Percentiles rank a stretch among this genome's conserved stretches.
Conservation (phyloP, 2,797 vertebrate species). For the Spinibarbus caldwelli region DNA sequence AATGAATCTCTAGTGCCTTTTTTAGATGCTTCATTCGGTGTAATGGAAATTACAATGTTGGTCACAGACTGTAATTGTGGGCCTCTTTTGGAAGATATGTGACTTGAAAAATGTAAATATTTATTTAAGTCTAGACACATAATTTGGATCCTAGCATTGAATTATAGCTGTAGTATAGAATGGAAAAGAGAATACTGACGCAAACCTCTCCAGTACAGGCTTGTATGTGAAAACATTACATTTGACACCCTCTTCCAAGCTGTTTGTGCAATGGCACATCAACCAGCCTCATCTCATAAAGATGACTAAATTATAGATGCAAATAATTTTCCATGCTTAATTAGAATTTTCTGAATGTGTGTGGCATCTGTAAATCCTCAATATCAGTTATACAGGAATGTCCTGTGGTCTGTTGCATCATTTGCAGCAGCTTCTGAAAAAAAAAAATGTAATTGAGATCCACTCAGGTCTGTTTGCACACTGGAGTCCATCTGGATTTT, state of each 20-base stretch:
- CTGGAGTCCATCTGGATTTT: slow-evolving; percentile 5
- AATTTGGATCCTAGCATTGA: slow-evolving; percentile 5
- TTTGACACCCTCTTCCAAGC: background rate
- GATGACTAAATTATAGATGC: background rate
- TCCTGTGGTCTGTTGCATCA: background rate
- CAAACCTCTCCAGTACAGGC: background rate
- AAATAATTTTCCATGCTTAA: background rate
- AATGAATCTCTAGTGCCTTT: slow-evolving; percentile 8
- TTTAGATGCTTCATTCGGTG: background rate
- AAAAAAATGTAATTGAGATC: background rate
- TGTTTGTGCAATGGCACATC: background rate
- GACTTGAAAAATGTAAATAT: slow-evolving; percentile 36
- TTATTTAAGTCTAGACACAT: slow-evolving; percentile 35
- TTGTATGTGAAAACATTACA: background rate
- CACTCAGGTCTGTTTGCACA: background rate
- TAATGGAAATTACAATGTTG: slow-evolving; percentile 18
- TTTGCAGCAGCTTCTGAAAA: background rate
- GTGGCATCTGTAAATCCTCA: background rate
- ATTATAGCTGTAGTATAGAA: background rate
- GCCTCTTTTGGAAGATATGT: background rate
- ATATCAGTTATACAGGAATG: background rate
- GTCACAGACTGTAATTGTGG: slow-evolving; percentile 35
- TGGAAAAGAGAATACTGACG: background rate
- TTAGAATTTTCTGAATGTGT: background rate
- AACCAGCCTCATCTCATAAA: background rate